Conservation (phyloP, 2,888 invertebrate species). For the Lasioglossum calceatum region DNA sequence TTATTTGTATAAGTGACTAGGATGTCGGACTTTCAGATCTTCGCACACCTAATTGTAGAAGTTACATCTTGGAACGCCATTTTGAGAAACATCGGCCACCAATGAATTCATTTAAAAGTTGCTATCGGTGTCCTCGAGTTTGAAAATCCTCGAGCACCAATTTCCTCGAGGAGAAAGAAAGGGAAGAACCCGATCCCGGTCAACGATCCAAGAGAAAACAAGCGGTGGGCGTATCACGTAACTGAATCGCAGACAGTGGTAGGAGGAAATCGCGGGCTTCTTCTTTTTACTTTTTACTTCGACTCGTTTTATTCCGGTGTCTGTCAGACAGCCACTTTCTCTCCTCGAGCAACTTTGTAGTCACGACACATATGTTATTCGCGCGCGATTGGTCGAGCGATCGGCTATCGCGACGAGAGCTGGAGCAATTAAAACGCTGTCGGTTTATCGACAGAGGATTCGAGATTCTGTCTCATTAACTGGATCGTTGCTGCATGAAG, state of each 20-base stretch:
- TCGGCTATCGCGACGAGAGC: conserved; percentile 1
- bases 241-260: background rate
- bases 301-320: background rate
- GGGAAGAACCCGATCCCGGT: background rate
- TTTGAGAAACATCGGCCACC: background rate
- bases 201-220: conserved; percentile 2
- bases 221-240: background rate
- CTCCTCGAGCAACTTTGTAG: conserved; percentile 4
- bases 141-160: background rate
- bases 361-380: background rate
- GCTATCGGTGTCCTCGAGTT: background rate
- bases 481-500: background rate
- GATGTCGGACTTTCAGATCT: background rate
- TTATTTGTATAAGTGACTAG: background rate
- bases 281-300: background rate
- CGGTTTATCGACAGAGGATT: background rate
- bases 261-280: conserved; percentile 5
- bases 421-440: background rate
- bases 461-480: conserved; percentile 1
- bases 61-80: background rate
- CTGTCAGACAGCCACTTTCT: conserved; percentile 29
- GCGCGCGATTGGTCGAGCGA: background rate
- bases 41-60: background rate
- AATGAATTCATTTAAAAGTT: background rate
- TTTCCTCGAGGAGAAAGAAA: background rate